Base-by-base conservation (phyloP, 2,888 invertebrate species). In the Catocala nupta region DNA sequence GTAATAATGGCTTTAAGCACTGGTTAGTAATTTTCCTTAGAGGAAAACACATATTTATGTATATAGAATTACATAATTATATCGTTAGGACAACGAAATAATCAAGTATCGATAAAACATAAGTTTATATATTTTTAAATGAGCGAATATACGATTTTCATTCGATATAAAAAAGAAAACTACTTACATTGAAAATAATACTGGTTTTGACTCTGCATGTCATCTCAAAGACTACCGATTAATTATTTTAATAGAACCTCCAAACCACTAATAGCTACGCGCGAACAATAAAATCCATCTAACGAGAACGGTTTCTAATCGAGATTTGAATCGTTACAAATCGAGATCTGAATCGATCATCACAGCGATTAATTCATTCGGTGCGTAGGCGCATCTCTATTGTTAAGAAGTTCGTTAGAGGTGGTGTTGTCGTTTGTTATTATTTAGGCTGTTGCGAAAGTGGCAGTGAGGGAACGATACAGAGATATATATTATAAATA, bases 381-480 rank as follows among this genome's bases (percentile, higher is more conserved):
- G 56, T 71, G 78, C 74, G 81, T 81, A 68, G 81, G 81, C 73
- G 80, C 78, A 73, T 68, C 69, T 47, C 69, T 74, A 76, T 75
- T 81, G 81, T 74, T 76, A 73, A 62, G 66, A 53, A 71, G 66
- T 75, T 75, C 75, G 73, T 75, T 77, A 75, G 54, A 56, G 56
- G 36, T 57, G 47, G 65, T 69, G 66, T 75, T 67, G 72, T 70
- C 70, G 64, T 67, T 75, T 80, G 70, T 70, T 70, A 43, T 64
- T 62, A 64, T 68, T 65, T 57, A 67, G 55, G 54, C 52, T 63
- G 67, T 72, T 68, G 67, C 63, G 44, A 66, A 69, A 67, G 8
- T 56, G 10, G 47, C 34, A 55, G 63, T 59, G 53, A 53, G 39
- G 42, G 44, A 5, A 34, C 16, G n/a, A 51, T 61, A 55, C 52